These are phyloP conservation scores for Betta splendens DNA, from an alignment of 2,797 vertebrate species.

Conservation along the genomic window DNA sequence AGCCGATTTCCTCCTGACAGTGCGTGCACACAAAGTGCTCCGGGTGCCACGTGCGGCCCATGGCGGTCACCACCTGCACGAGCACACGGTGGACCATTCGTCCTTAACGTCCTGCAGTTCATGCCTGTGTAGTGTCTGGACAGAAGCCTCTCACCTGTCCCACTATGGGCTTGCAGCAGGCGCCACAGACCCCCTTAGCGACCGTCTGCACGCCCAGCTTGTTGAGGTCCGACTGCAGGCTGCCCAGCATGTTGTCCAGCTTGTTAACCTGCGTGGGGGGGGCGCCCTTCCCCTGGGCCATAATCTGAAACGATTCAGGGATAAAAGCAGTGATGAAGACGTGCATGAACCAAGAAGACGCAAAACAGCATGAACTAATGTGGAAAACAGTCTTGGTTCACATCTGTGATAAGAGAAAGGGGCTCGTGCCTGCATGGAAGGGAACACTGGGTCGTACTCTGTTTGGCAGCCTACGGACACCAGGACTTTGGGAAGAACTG, in stretches of 20 bases:
- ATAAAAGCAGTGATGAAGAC: constrained; percentile 40
- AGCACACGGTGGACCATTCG: background rate
- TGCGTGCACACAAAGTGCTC: constrained; percentile 98
- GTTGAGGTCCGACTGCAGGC: constrained; percentile 95
- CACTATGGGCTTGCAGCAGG: constrained; percentile 96
- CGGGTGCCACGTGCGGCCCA: constrained; percentile 97
- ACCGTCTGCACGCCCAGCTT: constrained; percentile 94
- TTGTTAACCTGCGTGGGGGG: constrained; percentile 92
- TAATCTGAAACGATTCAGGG: constrained; percentile 80
- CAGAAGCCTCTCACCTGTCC: constrained; percentile 86
- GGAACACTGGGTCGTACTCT: constrained; percentile 85
- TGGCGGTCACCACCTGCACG: constrained; percentile 92
- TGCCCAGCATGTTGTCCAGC: constrained; percentile 96
- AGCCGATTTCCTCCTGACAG: constrained; percentile 96
- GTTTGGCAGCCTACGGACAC: constrained; percentile 93
- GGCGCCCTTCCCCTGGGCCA: constrained; percentile 89
- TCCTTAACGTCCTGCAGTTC: background rate
- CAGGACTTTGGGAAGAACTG: constrained; percentile 70
- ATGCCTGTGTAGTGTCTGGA: background rate
- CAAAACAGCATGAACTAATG: constrained; percentile 4
- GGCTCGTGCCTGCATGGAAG: constrained; percentile 85
- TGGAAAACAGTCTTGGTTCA: constrained; percentile 33
- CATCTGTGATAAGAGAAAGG: constrained; percentile 31
- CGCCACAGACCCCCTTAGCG: constrained; percentile 96
- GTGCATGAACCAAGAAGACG: background rate